A percentile compares a stretch with the other conserved stretches of the same genome.
Evolutionary conservation across 2,888 invertebrate genomes (phyloP).

Genomic region (Therioaphis trifolii): DNA sequence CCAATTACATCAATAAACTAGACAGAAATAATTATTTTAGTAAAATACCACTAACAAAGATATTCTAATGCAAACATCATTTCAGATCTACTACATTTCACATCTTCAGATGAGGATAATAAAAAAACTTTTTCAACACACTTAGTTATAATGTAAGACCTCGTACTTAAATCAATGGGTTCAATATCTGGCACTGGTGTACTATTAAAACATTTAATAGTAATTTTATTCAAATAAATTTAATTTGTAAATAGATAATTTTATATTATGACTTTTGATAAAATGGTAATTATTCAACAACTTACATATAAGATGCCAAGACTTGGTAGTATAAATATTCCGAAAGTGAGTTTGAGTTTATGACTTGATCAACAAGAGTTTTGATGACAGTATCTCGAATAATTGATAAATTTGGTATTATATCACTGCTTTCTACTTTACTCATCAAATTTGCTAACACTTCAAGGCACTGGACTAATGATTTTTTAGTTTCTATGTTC

Average conservation of each 20-base stretch:
- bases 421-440: constrained; percentile 43
- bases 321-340: constrained; percentile 53
- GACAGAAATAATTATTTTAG: background rate
- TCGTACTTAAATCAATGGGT: constrained; percentile 50
- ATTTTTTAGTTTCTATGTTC: constrained; percentile 53
- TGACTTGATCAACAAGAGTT: constrained; percentile 42
- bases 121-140: constrained; percentile 42
- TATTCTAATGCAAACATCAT: constrained; percentile 29
- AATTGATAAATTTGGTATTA: constrained; percentile 53
- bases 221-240: no score
- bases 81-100: background rate
- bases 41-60: constrained; percentile 28
- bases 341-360: constrained; percentile 17
- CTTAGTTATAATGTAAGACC: constrained; percentile 52
- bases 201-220: background rate
- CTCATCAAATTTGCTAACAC: constrained; percentile 10
- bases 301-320: constrained; percentile 48
- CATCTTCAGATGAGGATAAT: constrained; percentile 12
- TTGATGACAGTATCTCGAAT: constrained; percentile 54
- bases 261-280: no score
- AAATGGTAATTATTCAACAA: background rate
- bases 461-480: constrained; percentile 43
- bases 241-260: no score
- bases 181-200: constrained; percentile 53
- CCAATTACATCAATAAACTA: no score